Evolutionary conservation across 2,888 invertebrate genomes (phyloP).

Genomic region (Chalcis sispes): DNA sequence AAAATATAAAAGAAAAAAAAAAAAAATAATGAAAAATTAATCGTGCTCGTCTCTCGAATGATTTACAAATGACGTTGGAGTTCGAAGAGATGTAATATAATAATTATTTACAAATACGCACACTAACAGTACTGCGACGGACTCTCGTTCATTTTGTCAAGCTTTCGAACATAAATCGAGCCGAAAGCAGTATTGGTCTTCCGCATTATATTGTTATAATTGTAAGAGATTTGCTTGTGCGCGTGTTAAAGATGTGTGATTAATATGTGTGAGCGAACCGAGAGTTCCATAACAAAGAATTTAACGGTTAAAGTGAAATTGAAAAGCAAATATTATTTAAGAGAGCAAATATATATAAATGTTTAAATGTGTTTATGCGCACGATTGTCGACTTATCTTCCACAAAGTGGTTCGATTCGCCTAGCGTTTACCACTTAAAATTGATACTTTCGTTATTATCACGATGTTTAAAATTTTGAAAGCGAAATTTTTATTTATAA

Average conservation of each 20-base stretch:
- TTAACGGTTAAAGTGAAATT: conserved; percentile 17
- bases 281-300: conserved; percentile 50
- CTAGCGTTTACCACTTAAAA: conserved; percentile 42
- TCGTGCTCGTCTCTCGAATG: conserved; percentile 54
- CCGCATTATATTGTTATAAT: conserved; percentile 59
- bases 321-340: conserved; percentile 51
- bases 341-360: conserved; percentile 55
- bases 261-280: conserved; percentile 17
- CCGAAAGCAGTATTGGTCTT: conserved; percentile 70
- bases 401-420: conserved; percentile 46
- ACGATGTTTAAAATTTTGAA: conserved; percentile 16
- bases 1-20: conserved; percentile 42
- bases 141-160: conserved; percentile 50
- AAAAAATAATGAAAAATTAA: conserved; percentile 56
- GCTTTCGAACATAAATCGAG: conserved; percentile 60
- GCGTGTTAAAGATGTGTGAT: conserved; percentile 46
- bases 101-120: conserved; percentile 31
- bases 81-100: conserved; percentile 31
- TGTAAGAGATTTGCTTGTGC: conserved; percentile 41
- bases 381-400: conserved; percentile 33
- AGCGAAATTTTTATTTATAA: conserved; percentile 37
- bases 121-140: conserved; percentile 40
- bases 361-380: conserved; percentile 42
- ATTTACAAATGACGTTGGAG: conserved; percentile 47
- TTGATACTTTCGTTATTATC: conserved; percentile 6